These are phyloP conservation scores for Synergus japonicus DNA, from an alignment of 2,888 invertebrate genomes.

Conservation along the genomic window DNA sequence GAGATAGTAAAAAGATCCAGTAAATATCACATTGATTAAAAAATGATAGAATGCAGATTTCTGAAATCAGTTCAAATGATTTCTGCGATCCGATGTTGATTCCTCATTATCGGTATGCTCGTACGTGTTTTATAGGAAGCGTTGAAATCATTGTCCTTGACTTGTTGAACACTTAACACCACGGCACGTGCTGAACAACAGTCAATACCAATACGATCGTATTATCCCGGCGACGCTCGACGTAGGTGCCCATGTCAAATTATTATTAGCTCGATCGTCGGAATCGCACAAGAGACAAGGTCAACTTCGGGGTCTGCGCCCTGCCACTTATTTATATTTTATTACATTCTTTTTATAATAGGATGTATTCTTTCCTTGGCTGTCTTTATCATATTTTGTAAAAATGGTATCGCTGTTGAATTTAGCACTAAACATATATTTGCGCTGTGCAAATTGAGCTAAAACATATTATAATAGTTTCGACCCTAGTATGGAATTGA, in stretches of 20 bases:
- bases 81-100: constrained; percentile 33
- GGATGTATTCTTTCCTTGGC: too few relatives aligned
- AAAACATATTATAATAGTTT: constrained; percentile 15
- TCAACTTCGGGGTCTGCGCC: constrained; percentile 50
- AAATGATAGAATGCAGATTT: neutral
- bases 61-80: neutral
- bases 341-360: neutral
- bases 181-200: constrained; percentile 49
- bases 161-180: constrained; percentile 44
- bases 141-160: constrained; percentile 40
- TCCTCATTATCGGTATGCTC: constrained; percentile 31
- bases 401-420: neutral
- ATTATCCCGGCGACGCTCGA: constrained; percentile 42
- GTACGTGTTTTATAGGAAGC: constrained; percentile 31
- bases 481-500: neutral
- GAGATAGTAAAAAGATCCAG: neutral
- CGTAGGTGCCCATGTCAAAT: constrained; percentile 50
- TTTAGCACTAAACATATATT: constrained; percentile 1
- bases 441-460: neutral
- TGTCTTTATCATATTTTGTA: neutral
- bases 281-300: constrained; percentile 53
- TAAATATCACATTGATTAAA: neutral
- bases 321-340: constrained; percentile 50
- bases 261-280: constrained; percentile 55
- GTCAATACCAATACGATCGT: constrained; percentile 36